Evolutionary conservation across 2,888 invertebrate genomes (phyloP), one percentile per base, ranked within the genome.

Genomic region (Asteroscopus sphinx): DNA sequence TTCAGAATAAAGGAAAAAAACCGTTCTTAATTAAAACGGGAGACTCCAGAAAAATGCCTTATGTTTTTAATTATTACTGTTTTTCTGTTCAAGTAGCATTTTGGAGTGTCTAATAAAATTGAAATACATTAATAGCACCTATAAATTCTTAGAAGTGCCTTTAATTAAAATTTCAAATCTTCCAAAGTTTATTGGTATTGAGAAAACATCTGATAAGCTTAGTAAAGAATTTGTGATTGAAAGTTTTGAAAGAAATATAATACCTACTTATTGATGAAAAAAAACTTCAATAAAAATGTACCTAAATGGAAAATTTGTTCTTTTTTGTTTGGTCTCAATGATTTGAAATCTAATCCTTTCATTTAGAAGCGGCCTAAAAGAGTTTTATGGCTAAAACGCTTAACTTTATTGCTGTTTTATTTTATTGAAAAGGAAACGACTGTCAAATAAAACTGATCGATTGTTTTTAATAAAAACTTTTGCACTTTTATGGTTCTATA

Each of bases 1-100:
- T 86, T 85, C 78, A 77, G 76, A 70, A 78, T 80, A 77, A 83
- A 83, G 77, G 77, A 77, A 79, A 85, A 87, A 88, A 28, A 88
- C 80, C 82, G 84, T 86, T 85, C 87, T 87, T 90, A 90, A 91
- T 91, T 91, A 91, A 90, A 79, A 85, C 80, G 75, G 81, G 79
- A 78, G 80, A 81, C 79, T 78, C 76, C 77, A 79, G 81, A 85
- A 88, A 86, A 89, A 87, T 86, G 83, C 81, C 79, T 76, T 83
- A 79, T 82, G 83, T 85, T 91, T 88, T 87, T 88, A 89, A 90
- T 88, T 88, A 85, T 85, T 83, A 84, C 85, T 52, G 51, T 61
- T 65, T 70, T 71, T 66, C 56, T 58, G 44, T 41, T 56, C 32
- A 54, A 68, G 44, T 25, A 44, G 39, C 61, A 17, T 55, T 60